phyloP scores from a whole-genome alignment of 2,888 invertebrate genomes.

The Argyresthia albistria region DNA sequence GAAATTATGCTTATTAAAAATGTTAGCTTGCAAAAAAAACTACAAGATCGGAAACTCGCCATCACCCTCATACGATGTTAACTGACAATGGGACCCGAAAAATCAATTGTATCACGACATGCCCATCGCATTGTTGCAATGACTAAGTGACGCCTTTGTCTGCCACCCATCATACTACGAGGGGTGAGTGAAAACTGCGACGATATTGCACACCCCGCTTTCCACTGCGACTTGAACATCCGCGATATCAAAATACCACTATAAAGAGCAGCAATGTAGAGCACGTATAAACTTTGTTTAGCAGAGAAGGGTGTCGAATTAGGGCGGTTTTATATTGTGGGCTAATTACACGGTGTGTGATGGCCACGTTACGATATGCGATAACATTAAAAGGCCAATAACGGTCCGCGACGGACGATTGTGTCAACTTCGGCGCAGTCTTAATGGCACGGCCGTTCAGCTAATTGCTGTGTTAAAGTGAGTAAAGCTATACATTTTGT shows the following conservation, averaged over 20 bases:
- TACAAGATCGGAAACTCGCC: conserved; percentile 17
- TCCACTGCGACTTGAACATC: conserved; percentile 17
- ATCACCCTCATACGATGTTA: conserved; percentile 11
- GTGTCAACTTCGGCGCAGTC: conserved; percentile 51
- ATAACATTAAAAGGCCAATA: conserved; percentile 65
- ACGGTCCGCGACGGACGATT: conserved; percentile 38
- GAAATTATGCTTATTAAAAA: no score
- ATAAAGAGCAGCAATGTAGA: background rate
- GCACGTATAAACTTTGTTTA: no score
- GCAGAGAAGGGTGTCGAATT: conserved; percentile 19
- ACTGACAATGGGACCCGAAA: conserved; percentile 28
- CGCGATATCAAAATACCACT: background rate
- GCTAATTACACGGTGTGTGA: conserved; percentile 53
- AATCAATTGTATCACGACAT: conserved; percentile 44
- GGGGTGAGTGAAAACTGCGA: background rate
- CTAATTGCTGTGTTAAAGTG: conserved; percentile 26
- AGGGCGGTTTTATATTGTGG: conserved; percentile 37
- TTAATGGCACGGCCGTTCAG: conserved; percentile 38
- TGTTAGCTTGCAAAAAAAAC: no score
- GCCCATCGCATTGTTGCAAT: conserved; percentile 43
- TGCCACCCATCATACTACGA: conserved; percentile 29
- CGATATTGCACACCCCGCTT: background rate
- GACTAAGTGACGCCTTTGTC: conserved; percentile 37
- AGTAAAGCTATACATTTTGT: conserved; percentile 24
- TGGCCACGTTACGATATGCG: conserved; percentile 49